A percentile compares a stretch with the other conserved stretches of the same genome.
Conservation (phyloP, 2,797 vertebrate genomes). For the Pachyuromys duprasi region DNA sequence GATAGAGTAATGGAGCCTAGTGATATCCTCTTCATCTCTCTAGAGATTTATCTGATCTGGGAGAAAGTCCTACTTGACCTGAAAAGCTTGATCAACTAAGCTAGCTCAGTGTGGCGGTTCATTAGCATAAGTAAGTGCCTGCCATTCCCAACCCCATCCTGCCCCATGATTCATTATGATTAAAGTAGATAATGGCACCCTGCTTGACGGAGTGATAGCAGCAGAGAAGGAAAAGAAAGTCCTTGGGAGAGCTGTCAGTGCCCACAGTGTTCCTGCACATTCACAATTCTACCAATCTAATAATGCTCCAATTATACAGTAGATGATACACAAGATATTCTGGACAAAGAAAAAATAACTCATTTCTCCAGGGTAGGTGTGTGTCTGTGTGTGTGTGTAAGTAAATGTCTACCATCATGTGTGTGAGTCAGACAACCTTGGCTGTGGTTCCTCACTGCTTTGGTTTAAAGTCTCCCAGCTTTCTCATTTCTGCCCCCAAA, state of each 20-base stretch:
- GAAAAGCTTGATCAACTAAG: conserved; percentile 43
- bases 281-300: not conserved
- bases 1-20: not conserved
- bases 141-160: conserved; percentile 17
- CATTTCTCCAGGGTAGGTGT: not conserved
- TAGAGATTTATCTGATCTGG: conserved; percentile 55
- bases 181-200: not conserved
- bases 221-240: conserved; percentile 17
- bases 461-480: not conserved
- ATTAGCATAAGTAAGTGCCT: conserved; percentile 68
- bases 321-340: not conserved
- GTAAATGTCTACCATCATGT: not conserved
- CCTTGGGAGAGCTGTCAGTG: not conserved
- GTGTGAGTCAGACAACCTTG: not conserved
- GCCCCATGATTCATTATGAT: not conserved
- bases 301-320: not conserved
- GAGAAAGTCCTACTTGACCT: conserved; percentile 61
- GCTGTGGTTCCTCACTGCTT: not conserved
- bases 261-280: not conserved
- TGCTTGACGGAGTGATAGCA: not conserved
- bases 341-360: conserved; percentile 5
- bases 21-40: conserved; percentile 39
- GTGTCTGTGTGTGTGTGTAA: not conserved
- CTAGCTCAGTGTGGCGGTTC: not conserved
- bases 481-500: not conserved